Percentiles rank a stretch among this genome's conserved stretches.
phyloP scores from a whole-genome alignment of 2,888 invertebrate genomes.

The Caenorhabditis parvicauda region DNA sequence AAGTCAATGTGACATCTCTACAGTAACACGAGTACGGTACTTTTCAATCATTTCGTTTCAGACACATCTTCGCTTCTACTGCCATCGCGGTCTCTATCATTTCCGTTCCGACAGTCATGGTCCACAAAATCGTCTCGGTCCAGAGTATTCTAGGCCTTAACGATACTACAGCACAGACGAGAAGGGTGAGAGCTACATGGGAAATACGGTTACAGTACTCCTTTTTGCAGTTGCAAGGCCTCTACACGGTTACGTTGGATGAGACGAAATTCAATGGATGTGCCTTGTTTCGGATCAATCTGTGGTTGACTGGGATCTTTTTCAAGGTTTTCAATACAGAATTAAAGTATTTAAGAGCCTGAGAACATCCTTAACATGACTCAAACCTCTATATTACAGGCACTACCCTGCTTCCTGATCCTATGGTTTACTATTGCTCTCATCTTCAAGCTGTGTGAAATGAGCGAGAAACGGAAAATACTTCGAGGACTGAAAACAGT shows the following conservation, averaged over 20 bases:
- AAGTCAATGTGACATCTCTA: no score
- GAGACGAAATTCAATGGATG: conserved; percentile 47
- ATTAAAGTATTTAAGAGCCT: neutral
- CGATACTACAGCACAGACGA: conserved; percentile 5
- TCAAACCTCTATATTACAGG: conserved; percentile 29
- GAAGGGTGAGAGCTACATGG: conserved; percentile 11
- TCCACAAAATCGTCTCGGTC: conserved; percentile 54
- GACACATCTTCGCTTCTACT: conserved; percentile 53
- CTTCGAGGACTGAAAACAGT: conserved; percentile 28
- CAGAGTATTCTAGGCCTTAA: conserved; percentile 25
- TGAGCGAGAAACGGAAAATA: conserved; percentile 40
- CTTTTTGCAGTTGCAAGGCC: conserved; percentile 22
- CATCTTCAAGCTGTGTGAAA: conserved; percentile 45
- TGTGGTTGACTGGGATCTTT: conserved; percentile 60
- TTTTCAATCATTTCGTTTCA: no score
- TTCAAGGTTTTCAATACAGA: conserved; percentile 59
- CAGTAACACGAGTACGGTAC: no score
- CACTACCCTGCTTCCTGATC: conserved; percentile 44
- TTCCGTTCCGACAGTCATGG: conserved; percentile 59
- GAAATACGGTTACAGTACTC: neutral
- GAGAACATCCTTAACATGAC: neutral
- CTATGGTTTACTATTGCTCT: conserved; percentile 49
- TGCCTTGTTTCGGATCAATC: conserved; percentile 53
- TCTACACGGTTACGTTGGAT: conserved; percentile 37
- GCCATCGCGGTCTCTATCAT: conserved; percentile 45